Conservation (phyloP, 92 coral and sea anemone species). For the Montipora capitata region DNA sequence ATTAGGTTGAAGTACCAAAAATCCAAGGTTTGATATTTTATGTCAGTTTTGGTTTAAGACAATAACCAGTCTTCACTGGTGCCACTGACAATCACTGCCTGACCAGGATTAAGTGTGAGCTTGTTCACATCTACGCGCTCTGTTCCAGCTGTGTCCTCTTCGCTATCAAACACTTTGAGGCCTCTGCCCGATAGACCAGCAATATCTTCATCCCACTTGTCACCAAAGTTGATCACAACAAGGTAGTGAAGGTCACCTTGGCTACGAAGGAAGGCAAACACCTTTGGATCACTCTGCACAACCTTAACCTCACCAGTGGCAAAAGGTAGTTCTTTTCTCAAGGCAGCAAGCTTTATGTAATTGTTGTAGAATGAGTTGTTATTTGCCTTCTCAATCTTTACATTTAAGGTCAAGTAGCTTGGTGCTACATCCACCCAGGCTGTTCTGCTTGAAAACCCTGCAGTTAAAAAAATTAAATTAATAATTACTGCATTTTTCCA, state of each 20-base stretch:
- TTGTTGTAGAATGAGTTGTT: conserved; percentile 60
- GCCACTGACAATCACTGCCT: conserved; percentile 67
- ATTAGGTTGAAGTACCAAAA: too few relatives aligned
- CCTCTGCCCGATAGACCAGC: conserved; percentile 76
- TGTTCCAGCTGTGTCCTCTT: conserved; percentile 19
- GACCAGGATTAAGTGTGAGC: conserved; percentile 67
- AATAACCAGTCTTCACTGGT: background rate
- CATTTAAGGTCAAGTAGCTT: conserved; percentile 46
- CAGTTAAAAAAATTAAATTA: background rate
- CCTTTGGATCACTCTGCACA: conserved; percentile 63
- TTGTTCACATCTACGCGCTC: conserved; percentile 66
- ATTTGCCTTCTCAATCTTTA: conserved; percentile 46
- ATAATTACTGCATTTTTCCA: too few relatives aligned
- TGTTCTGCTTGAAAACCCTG: conserved; percentile 41
- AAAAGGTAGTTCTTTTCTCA: conserved; percentile 68
- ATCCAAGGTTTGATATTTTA: too few relatives aligned
- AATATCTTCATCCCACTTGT: conserved; percentile 69
- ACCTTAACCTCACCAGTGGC: conserved; percentile 36
- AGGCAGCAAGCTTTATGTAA: conserved; percentile 68
- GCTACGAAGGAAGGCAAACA: conserved; percentile 74
- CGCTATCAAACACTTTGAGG: conserved; percentile 62
- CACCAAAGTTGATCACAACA: conserved; percentile 76
- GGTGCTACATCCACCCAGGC: conserved; percentile 37
- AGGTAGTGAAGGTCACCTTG: conserved; percentile 34
- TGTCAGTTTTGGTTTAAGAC: background rate